Base-by-base conservation (phyloP, 2,113 vertebrate genomes). In the Bostrychus sinensis region DNA sequence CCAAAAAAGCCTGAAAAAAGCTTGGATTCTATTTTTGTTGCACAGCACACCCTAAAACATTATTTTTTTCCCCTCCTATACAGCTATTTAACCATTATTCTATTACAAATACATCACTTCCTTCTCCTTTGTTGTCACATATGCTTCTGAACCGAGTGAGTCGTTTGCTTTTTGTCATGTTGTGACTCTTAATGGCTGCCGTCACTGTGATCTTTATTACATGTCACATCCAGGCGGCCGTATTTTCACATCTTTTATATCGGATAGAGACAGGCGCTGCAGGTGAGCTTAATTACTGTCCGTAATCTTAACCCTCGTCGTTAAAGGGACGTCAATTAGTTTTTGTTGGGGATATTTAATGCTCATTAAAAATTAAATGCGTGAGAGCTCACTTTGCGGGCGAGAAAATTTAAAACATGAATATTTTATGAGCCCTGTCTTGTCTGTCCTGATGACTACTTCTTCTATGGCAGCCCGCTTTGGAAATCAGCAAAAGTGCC, bases 281-380 rank as follows among this genome's bases (percentile, higher is more conserved):
- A 55, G 55, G 70, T 71, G 66, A 82, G 78, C 76, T 80, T 86
- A 73, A 86, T 82, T 70, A 76, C 77, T 60, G 59, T 67, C 55
- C 63, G 25, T 74, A 72, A 81, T 84, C 74, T 74, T 66, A 75
- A 78, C 62, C 73, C 58, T 58, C 72, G 73, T 70, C 80, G 82
- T 85, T 84, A 69, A 78, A 72, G 70, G 59, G 66, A 60, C 51
- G 79, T 77, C 85, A 77, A 66, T 88, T 86, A 75, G 78, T 78
- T 88, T 89, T 86, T 86, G 86, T 87, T 82, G 77, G 75, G 75
- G 71, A 78, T 80, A 81, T 88, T 87, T 88, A 82, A 86, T 70
- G 75, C 82, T 86, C 82, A 87, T 91, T 90, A 88, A 89, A 86
- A 79, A 84, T 84, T 69, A 73, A 84, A 77, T 19, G 63, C 66